Evolutionary conservation across 2,888 invertebrate species (phyloP).

Genomic region (Neoaliturus tenellus): DNA sequence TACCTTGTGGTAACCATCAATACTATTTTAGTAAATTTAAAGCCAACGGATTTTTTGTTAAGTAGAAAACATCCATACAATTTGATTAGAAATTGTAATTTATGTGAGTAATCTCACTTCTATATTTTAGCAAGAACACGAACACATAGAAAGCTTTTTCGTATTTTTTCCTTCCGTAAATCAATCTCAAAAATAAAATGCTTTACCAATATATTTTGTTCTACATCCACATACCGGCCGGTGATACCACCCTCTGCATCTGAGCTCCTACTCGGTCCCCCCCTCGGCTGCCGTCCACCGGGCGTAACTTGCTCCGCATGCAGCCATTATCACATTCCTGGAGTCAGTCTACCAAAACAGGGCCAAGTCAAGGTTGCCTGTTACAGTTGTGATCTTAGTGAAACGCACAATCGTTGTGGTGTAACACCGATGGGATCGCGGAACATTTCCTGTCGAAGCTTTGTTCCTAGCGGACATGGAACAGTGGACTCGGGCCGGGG

Average conservation of each 20-base stretch:
- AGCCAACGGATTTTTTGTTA: too few relatives aligned
- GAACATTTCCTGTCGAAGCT: conserved; percentile 18
- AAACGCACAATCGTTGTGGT: conserved; percentile 3
- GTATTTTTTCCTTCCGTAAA: too few relatives aligned
- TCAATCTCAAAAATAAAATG: too few relatives aligned
- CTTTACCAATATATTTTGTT: too few relatives aligned
- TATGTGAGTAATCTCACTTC: too few relatives aligned
- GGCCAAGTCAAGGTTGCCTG: background rate
- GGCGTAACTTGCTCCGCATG: background rate
- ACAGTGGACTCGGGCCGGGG: conserved; percentile 5
- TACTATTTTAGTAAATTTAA: too few relatives aligned
- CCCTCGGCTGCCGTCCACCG: background rate
- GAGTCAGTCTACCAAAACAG: conserved; percentile 35
- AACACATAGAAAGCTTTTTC: too few relatives aligned
- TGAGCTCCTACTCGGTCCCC: too few relatives aligned
- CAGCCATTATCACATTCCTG: conserved; percentile 8
- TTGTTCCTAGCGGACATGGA: conserved; percentile 30
- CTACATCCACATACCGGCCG: background rate
- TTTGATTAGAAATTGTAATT: too few relatives aligned
- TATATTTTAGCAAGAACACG: too few relatives aligned
- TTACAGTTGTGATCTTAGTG: background rate
- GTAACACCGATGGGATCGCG: conserved; percentile 1
- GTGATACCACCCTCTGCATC: background rate
- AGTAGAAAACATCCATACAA: too few relatives aligned
- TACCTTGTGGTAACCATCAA: too few relatives aligned